These are phyloP conservation scores for Erpornis zantholeuca DNA, from an alignment of 2,113 vertebrate genomes.

Conservation along the genomic window DNA sequence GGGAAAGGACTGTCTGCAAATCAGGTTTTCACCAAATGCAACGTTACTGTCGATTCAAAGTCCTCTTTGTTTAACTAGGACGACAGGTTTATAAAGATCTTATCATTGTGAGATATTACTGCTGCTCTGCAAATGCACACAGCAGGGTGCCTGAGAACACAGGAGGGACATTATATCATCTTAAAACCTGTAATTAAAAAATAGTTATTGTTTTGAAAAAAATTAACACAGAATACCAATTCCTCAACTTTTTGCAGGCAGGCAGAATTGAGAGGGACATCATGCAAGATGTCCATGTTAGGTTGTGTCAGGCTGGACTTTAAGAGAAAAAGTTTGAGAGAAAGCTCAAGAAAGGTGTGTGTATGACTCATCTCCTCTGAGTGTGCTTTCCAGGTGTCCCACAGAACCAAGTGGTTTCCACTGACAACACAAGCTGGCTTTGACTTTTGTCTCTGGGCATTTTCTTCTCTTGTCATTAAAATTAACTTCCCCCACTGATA, in stretches of 20 bases:
- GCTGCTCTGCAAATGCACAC: background rate
- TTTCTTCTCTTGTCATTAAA: background rate
- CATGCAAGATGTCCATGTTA: background rate
- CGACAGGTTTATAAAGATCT: conserved; percentile 25
- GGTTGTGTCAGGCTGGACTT: background rate
- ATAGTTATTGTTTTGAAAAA: background rate
- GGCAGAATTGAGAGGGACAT: background rate
- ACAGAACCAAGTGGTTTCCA: background rate
- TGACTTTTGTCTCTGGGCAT: background rate
- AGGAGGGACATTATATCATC: background rate
- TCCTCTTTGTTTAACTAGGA: conserved; percentile 36
- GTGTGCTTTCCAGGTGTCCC: background rate
- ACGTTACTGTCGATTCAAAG: conserved; percentile 34
- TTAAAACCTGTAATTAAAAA: background rate
- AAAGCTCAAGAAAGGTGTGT: background rate
- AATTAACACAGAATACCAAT: background rate
- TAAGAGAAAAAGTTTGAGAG: background rate
- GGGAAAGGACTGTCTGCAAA: conserved; percentile 1
- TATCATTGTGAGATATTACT: background rate
- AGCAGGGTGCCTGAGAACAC: background rate
- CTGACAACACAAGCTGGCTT: background rate
- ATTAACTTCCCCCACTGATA: background rate
- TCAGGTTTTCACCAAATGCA: background rate
- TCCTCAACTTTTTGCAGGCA: background rate
- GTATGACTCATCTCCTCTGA: background rate